A percentile compares a stretch with the other conserved stretches of the same genome.
Evolutionary conservation across 2,113 vertebrate species (phyloP).

Genomic region (Daboia siamensis): DNA sequence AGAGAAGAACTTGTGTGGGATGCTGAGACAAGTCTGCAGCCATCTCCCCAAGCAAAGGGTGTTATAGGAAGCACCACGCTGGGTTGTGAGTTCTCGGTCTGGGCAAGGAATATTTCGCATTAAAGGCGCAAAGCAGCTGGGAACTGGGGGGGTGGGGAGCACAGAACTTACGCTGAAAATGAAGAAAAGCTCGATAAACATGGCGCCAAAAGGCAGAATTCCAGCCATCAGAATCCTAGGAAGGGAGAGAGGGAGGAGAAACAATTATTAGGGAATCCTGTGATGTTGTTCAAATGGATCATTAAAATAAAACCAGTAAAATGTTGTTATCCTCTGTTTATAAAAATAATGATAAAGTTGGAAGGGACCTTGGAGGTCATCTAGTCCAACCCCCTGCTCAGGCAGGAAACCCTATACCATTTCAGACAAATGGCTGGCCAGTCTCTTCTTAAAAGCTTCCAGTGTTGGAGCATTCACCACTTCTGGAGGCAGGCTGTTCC

Average conservation of each 20-base stretch:
- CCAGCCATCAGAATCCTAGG: conserved; percentile 96
- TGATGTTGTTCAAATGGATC: neutral
- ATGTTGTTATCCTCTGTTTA: too few species aligned
- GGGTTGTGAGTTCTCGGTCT: neutral
- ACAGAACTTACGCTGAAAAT: conserved; percentile 91
- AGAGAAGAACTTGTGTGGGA: too few species aligned
- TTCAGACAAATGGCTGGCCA: too few species aligned
- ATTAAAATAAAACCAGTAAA: neutral
- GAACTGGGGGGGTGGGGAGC: neutral
- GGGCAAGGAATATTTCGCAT: neutral
- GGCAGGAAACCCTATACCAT: too few species aligned
- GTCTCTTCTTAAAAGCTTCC: too few species aligned
- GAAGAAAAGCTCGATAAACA: conserved; percentile 99
- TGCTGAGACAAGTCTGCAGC: too few species aligned
- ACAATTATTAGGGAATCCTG: neutral
- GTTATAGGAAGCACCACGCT: neutral
- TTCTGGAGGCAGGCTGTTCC: too few species aligned
- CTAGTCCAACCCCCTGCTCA: too few species aligned
- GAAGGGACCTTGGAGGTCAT: too few species aligned
- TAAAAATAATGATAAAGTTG: too few species aligned
- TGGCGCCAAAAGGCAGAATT: conserved; percentile 95
- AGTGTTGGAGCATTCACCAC: too few species aligned
- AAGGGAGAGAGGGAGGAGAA: conserved; percentile 7
- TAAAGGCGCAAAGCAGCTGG: neutral
- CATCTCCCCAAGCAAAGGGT: rapidly evolving